Base-by-base conservation (phyloP, 2,797 vertebrate genomes). In the Gastrophryne carolinensis region DNA sequence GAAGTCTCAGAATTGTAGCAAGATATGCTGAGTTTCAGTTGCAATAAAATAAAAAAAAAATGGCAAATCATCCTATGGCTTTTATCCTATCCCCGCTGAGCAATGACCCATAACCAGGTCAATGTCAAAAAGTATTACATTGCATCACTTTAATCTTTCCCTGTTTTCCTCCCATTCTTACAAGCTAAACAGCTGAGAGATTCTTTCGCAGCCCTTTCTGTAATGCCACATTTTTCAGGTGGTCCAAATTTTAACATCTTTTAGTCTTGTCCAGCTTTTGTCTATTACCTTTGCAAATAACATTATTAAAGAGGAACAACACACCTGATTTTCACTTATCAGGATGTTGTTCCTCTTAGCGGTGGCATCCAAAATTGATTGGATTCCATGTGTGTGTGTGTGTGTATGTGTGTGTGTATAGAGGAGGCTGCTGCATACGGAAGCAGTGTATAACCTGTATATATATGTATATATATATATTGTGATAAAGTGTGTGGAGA, bases 1-100 rank as follows among this genome's bases (percentile, higher is more conserved):
- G 58, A 15, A 73, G 58, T 56, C 34, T 81, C 60, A 63, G 63
- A 54, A 78, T 82, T 60, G 15, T 60, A 79, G 56, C 53, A 47
- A 79, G 79, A 69, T 80, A 27, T 35, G 57, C 44, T 56, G 60
- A 54, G 60, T 17, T 64, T 44, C 64, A 73, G 35, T 56, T 61
- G 64, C 29, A 62, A 72, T 53, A 32, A 72, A 21, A 29, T 62
- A 54, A 72, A 37, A 54, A 72, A 37, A 17, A 63, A 47, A 62
- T 72, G 49, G 57, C 57, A 62, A 72, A 72, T 72, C 70, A 72
- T 62, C 15, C 41, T 41, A 53, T 62, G 58, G 30, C 23, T 63
- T 53, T 58, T 63, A 35, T 63, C 57, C 58, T 63, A 35, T 63
- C 57, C 58, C 70, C 11, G 37, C 39, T 27, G 57, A 37, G 69